Evolutionary conservation across 2,888 invertebrate species (phyloP).

Genomic region (Oxytorus armatus): DNA sequence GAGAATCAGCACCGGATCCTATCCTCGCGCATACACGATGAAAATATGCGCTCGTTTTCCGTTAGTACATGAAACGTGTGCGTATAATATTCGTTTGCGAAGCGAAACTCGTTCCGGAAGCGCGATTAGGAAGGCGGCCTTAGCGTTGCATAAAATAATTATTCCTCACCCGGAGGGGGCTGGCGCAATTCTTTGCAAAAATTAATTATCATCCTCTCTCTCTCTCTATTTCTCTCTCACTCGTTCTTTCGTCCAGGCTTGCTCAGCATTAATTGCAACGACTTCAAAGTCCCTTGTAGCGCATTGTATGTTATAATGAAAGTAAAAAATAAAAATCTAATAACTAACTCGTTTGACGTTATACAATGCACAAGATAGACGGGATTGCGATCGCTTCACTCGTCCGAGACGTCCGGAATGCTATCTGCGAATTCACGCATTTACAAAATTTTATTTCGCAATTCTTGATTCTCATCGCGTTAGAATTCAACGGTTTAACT

Average conservation of each 20-base stretch:
- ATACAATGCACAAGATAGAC: constrained; percentile 11
- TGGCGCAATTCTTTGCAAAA: constrained; percentile 67
- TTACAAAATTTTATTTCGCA: constrained; percentile 55
- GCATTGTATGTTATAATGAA: constrained; percentile 8
- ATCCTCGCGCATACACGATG: constrained; percentile 6
- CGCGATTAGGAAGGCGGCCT: constrained; percentile 63
- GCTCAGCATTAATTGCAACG: constrained; percentile 54
- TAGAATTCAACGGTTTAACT: background rate
- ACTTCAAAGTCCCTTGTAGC: constrained; percentile 26
- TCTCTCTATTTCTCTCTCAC: constrained; percentile 27
- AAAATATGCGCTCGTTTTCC: constrained; percentile 54
- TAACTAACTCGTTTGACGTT: constrained; percentile 43
- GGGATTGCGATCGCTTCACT: constrained; percentile 50
- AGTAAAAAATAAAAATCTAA: constrained; percentile 49
- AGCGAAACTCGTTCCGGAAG: constrained; percentile 66
- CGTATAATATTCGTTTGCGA: background rate
- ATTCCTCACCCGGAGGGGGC: constrained; percentile 47
- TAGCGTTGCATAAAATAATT: constrained; percentile 65
- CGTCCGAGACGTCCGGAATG: constrained; percentile 33
- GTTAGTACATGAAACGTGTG: constrained; percentile 46
- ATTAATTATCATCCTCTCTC: constrained; percentile 63
- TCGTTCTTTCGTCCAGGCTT: too few relatives aligned
- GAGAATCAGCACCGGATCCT: constrained; percentile 26
- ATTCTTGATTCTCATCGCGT: constrained; percentile 28
- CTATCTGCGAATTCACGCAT: constrained; percentile 52